Evolutionary conservation across 2,113 vertebrate genomes (phyloP).

Genomic region (Fregetta grallaria): DNA sequence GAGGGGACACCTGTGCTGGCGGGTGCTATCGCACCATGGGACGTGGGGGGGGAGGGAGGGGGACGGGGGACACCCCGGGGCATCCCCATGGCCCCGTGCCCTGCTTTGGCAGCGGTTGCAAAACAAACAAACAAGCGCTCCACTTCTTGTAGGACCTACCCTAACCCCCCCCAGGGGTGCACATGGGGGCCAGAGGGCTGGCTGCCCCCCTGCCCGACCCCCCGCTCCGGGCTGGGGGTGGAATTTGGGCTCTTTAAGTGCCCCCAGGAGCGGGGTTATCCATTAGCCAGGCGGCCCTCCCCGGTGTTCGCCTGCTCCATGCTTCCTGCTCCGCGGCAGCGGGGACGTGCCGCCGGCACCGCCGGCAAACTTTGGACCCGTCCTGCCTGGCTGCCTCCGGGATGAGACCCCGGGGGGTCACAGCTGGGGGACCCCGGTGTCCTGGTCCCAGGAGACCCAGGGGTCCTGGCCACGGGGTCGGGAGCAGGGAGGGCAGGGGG

Average conservation of each 20-base stretch:
- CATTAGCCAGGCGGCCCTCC: constrained; percentile 1
- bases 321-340: background rate
- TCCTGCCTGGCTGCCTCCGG: background rate
- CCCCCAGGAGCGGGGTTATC: background rate
- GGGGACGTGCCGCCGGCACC: background rate
- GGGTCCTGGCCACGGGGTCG: background rate
- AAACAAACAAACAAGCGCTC: background rate
- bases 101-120: background rate
- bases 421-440: fast-evolving
- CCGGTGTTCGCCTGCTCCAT: background rate
- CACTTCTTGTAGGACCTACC: background rate
- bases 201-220: background rate
- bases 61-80: fast-evolving
- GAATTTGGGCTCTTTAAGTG: background rate
- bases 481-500: background rate
- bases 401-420: fast-evolving
- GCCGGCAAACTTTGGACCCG: background rate
- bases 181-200: fast-evolving
- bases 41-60: too few species aligned
- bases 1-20: background rate
- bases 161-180: background rate
- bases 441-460: fast-evolving
- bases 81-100: background rate
- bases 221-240: fast-evolving
- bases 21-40: too few species aligned